Evolutionary conservation across 1,140 invertebrate species (phyloP).

Genomic region (Procambarus clarkii): DNA sequence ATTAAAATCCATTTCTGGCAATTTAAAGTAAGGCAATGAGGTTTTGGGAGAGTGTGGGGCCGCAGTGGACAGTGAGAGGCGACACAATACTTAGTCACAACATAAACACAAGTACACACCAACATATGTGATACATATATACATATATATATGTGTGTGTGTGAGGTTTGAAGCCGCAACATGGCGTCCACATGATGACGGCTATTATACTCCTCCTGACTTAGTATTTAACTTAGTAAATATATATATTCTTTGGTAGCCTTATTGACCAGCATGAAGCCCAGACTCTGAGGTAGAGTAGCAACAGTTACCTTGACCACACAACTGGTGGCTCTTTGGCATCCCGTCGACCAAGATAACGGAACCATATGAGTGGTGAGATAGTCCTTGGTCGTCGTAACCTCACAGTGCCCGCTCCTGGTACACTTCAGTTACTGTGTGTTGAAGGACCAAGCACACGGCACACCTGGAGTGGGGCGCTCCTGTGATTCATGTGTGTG

Average conservation of each 20-base stretch:
- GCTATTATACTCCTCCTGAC: neutral
- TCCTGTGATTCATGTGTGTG: too few species aligned
- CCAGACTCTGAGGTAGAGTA: constrained; percentile 2
- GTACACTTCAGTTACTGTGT: neutral
- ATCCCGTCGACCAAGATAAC: neutral
- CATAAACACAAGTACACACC: neutral
- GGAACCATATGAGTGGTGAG: neutral
- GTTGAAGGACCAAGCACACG: too few species aligned
- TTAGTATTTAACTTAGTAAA: neutral
- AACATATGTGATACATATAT: neutral
- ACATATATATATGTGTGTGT: too few species aligned
- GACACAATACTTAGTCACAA: neutral
- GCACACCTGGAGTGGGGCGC: too few species aligned
- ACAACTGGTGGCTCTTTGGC: neutral
- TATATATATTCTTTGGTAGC: neutral
- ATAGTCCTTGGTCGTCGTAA: neutral
- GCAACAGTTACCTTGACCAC: neutral
- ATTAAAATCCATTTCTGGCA: too few species aligned
- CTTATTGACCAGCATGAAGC: constrained; percentile 2
- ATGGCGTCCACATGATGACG: neutral
- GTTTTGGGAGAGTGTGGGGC: too few species aligned
- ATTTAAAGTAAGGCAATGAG: too few species aligned
- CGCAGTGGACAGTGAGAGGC: too few species aligned
- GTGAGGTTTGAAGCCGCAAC: neutral
- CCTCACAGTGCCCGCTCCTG: neutral